Conservation (phyloP, 2,113 vertebrate genomes). For the Seriola quinqueradiata region DNA sequence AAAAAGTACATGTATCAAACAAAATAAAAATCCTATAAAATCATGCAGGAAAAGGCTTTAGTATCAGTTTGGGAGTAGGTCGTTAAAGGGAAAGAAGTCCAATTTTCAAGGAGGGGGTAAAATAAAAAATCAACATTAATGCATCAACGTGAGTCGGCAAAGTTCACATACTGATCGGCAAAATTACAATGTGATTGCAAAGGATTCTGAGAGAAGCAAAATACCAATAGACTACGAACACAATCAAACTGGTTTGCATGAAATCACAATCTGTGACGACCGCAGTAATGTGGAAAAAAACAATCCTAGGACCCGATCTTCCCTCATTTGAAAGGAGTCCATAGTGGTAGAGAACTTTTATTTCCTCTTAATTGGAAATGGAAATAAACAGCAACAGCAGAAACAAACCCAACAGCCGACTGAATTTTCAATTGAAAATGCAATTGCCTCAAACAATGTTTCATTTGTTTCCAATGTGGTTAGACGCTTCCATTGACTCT, state of each 20-base stretch:
- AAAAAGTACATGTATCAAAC: constrained; percentile 79
- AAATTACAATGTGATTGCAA: constrained; percentile 87
- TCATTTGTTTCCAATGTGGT: constrained; percentile 67
- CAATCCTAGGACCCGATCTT: constrained; percentile 62
- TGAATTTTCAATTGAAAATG: constrained; percentile 76
- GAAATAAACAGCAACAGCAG: constrained; percentile 67
- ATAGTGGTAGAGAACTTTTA: constrained; percentile 66
- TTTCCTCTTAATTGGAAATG: constrained; percentile 78
- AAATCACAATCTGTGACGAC: constrained; percentile 80
- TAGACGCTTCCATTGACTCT: constrained; percentile 59
- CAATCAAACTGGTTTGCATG: constrained; percentile 79
- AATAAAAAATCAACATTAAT: constrained; percentile 60
- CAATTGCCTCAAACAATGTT: constrained; percentile 76
- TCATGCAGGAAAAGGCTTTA: constrained; percentile 84
- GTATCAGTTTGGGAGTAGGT: constrained; percentile 82
- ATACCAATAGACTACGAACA: constrained; percentile 81
- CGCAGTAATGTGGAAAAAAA: constrained; percentile 69
- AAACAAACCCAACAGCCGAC: constrained; percentile 68
- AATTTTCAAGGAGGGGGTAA: constrained; percentile 54
- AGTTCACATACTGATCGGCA: constrained; percentile 82
- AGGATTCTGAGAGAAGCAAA: constrained; percentile 79
- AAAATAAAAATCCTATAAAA: constrained; percentile 76
- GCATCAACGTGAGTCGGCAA: constrained; percentile 65
- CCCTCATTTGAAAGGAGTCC: constrained; percentile 64
- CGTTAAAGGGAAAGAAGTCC: constrained; percentile 81